Evolutionary conservation across 2,888 invertebrate genomes (phyloP).

Genomic region (Lissocephala sabroskyi): DNA sequence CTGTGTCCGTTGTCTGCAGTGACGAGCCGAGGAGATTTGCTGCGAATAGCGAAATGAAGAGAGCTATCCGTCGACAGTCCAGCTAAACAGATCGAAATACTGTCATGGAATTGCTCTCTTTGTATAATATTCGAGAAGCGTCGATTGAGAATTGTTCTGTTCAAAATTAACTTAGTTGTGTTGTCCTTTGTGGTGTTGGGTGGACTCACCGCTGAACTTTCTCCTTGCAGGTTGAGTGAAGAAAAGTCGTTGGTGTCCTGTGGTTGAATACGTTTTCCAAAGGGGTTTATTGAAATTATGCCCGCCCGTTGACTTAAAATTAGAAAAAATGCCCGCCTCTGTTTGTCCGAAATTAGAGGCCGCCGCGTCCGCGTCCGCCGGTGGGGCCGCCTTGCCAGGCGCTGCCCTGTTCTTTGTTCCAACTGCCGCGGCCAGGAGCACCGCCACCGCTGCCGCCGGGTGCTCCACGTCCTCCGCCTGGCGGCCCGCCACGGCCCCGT

Average conservation of each 20-base stretch:
- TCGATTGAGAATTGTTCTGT: conserved; percentile 62
- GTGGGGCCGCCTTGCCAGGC: conserved; percentile 79
- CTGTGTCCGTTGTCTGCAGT: conserved; percentile 20
- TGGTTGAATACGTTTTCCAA: not conserved
- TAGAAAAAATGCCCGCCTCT: conserved; percentile 13
- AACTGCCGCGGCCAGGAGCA: conserved; percentile 73
- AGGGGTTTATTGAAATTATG: conserved; percentile 12
- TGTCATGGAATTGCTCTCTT: conserved; percentile 99
- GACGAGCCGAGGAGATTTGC: conserved; percentile 5
- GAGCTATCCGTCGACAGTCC: conserved; percentile 99
- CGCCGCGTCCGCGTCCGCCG: conserved; percentile 74
- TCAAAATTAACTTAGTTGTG: not conserved
- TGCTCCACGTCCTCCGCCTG: conserved; percentile 75
- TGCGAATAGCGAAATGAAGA: conserved; percentile 86
- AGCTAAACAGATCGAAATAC: conserved; percentile 82
- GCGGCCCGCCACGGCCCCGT: conserved; percentile 51
- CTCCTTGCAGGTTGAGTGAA: not conserved
- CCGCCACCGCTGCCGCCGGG: conserved; percentile 72
- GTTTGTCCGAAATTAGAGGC: conserved; percentile 55
- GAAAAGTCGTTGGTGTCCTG: not conserved
- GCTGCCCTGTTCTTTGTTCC: conserved; percentile 35
- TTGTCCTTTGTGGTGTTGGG: no score
- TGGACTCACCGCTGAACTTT: no score
- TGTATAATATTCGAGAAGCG: conserved; percentile 88
- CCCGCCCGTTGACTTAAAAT: conserved; percentile 44